phyloP scores from a whole-genome alignment of 2,113 vertebrate genomes.

The Centropristis striata region DNA sequence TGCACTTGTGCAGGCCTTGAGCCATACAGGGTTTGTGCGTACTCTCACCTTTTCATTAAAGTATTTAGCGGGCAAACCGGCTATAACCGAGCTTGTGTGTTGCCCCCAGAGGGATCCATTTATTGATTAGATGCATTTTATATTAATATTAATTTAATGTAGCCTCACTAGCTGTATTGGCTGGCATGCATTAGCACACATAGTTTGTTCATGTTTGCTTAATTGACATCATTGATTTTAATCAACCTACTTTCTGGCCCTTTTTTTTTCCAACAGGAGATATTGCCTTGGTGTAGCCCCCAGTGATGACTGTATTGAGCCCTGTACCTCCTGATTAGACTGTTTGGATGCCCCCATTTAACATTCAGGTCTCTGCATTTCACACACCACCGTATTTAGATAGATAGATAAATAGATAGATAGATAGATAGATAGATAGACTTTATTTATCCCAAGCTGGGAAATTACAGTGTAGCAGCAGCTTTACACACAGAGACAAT shows the following conservation, averaged over 20 bases:
- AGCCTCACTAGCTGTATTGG: constrained; percentile 9
- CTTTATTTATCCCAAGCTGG: too few relatives aligned
- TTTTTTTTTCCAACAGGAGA: constrained; percentile 71
- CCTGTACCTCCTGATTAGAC: constrained; percentile 85
- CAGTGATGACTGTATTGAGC: constrained; percentile 86
- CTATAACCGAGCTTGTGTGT: not conserved
- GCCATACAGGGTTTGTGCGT: constrained; percentile 50
- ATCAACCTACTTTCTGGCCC: constrained; percentile 69
- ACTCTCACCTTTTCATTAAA: constrained; percentile 46
- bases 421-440: too few relatives aligned
- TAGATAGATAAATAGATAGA: too few relatives aligned
- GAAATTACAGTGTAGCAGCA: too few relatives aligned
- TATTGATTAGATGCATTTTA: not conserved
- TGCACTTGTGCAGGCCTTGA: constrained; percentile 65
- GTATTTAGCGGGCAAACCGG: constrained; percentile 25
- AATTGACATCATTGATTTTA: constrained; percentile 74
- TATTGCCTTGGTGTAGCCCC: constrained; percentile 70
- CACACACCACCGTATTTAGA: constrained; percentile 52
- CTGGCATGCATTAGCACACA: constrained; percentile 46
- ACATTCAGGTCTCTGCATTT: constrained; percentile 80
- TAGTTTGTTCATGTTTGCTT: constrained; percentile 65
- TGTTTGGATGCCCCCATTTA: constrained; percentile 87
- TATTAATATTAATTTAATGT: not conserved
- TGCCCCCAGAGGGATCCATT: not conserved
- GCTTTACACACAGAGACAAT: too few relatives aligned